Conservation (phyloP, 1,140 invertebrate species). For the Diachasmimorpha longicaudata region DNA sequence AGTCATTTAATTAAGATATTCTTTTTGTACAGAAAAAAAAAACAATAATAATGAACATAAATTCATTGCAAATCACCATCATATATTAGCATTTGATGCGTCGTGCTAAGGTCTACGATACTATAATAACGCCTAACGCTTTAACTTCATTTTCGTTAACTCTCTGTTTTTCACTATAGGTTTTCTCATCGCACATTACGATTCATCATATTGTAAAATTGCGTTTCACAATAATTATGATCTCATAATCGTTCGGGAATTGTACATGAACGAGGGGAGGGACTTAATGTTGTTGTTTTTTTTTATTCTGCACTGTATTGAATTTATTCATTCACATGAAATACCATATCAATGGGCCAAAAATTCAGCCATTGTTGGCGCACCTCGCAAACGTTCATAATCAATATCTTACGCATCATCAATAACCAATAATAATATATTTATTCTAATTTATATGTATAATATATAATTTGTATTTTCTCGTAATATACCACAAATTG, state of each 20-base stretch:
- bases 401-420: conserved; percentile 40
- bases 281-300: conserved; percentile 37
- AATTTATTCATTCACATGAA: neutral
- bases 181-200: neutral
- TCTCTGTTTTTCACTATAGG: conserved; percentile 7
- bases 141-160: conserved; percentile 41
- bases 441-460: conserved; percentile 35
- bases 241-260: conserved; percentile 18
- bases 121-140: conserved; percentile 52
- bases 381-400: conserved; percentile 34
- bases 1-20: conserved; percentile 56
- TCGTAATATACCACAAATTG: conserved; percentile 51
- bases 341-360: neutral
- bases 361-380: neutral
- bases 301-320: conserved; percentile 18
- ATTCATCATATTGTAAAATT: conserved; percentile 49
- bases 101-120: conserved; percentile 53
- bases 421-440: conserved; percentile 44
- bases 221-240: conserved; percentile 20
- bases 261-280: conserved; percentile 23
- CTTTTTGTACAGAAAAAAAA: conserved; percentile 62
- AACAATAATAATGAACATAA: conserved; percentile 53
- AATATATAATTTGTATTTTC: conserved; percentile 32
- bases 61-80: conserved; percentile 57
- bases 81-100: conserved; percentile 58